Percentiles rank a stretch among this genome's conserved stretches.
phyloP scores from a whole-genome alignment of 2,113 vertebrate species.

The Hydropotes inermis region DNA sequence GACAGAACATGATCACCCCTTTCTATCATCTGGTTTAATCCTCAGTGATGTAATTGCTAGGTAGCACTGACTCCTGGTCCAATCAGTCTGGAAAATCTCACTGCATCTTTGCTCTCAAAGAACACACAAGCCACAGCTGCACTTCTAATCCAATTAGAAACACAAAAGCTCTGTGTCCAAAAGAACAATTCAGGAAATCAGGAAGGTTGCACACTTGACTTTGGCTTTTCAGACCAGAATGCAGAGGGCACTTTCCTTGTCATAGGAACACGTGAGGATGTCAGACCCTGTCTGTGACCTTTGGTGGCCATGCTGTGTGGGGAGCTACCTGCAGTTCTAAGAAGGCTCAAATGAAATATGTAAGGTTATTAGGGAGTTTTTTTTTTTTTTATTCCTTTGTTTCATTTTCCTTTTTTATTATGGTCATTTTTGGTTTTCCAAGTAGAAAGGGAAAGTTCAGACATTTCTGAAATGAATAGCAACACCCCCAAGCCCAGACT shows the following conservation, averaged over 20 bases:
- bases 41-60: background rate
- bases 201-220: background rate
- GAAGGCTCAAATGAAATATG: background rate
- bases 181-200: background rate
- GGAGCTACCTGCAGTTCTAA: background rate
- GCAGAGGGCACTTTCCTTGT: background rate
- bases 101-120: background rate
- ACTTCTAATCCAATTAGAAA: background rate
- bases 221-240: background rate
- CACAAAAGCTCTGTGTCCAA: background rate
- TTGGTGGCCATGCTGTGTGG: background rate
- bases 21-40: background rate
- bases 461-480: background rate
- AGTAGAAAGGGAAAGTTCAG: background rate
- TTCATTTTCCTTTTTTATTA: background rate
- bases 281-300: background rate
- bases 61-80: background rate
- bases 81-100: background rate
- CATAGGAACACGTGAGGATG: background rate
- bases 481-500: background rate
- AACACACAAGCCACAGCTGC: background rate
- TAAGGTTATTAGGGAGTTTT: background rate
- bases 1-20: background rate
- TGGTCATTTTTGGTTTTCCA: background rate
- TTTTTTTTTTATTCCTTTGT: background rate